Conservation (phyloP, 2,888 invertebrate species). For the Lymantria dispar region DNA sequence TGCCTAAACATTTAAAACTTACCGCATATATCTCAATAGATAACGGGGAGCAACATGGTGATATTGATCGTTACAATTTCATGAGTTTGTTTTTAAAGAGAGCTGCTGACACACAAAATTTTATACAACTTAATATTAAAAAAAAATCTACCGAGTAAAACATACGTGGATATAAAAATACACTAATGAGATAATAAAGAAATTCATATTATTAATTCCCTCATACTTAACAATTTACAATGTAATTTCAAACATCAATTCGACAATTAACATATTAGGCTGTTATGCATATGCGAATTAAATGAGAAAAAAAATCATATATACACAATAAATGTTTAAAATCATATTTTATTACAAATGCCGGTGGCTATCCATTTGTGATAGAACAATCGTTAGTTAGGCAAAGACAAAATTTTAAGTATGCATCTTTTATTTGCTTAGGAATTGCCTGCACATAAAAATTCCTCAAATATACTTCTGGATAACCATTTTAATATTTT, state of each 20-base stretch:
- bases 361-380: background rate
- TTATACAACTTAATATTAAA: constrained; percentile 72
- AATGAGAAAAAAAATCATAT: constrained; percentile 33
- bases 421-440: no score
- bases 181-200: constrained; percentile 64
- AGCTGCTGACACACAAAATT: constrained; percentile 66
- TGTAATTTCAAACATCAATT: constrained; percentile 50
- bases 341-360: constrained; percentile 25
- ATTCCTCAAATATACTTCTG: no score
- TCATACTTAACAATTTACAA: constrained; percentile 73
- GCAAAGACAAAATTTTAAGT: no score
- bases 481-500: no score
- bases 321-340: constrained; percentile 35
- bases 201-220: constrained; percentile 50
- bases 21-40: constrained; percentile 25
- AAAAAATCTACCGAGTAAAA: constrained; percentile 49
- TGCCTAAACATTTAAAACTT: constrained; percentile 22
- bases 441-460: no score
- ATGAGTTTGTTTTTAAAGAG: constrained; percentile 63
- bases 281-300: constrained; percentile 20
- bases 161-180: constrained; percentile 53
- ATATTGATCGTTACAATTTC: constrained; percentile 31
- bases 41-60: constrained; percentile 19
- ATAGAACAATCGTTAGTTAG: background rate
- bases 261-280: constrained; percentile 26